Conservation (phyloP, 2,888 invertebrate genomes). For the Cyclophora albipunctata region DNA sequence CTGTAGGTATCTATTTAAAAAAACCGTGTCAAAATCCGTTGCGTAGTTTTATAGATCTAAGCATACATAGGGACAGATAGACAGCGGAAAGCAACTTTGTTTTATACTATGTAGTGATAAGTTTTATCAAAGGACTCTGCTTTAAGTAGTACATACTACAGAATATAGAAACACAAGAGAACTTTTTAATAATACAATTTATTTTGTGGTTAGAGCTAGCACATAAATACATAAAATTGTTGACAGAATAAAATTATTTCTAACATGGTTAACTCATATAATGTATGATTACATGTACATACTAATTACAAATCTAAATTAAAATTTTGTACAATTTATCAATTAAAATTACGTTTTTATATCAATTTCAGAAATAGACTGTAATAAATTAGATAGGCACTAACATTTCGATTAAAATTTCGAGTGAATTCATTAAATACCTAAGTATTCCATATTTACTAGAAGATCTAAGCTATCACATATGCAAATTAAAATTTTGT, state of each 20-base stretch:
- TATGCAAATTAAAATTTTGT: constrained; percentile 53
- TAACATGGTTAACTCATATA: constrained; percentile 61
- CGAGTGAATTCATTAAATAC: constrained; percentile 38
- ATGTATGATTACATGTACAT: constrained; percentile 49
- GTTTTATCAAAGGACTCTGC: no score
- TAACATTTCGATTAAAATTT: constrained; percentile 43
- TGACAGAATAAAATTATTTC: constrained; percentile 49
- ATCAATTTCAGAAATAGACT: constrained; percentile 27
- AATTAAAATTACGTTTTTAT: constrained; percentile 29
- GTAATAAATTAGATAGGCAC: constrained; percentile 47
- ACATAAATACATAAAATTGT: constrained; percentile 57
- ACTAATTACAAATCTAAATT: constrained; percentile 38
- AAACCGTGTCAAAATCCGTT: no score
- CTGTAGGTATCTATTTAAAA: no score
- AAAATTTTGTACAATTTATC: constrained; percentile 62
- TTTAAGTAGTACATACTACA: no score
- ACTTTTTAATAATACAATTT: constrained; percentile 58
- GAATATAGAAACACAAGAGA: constrained; percentile 9
- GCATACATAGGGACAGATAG: no score
- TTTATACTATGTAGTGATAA: no score
- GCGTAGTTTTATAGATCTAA: no score
- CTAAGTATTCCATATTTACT: constrained; percentile 37
- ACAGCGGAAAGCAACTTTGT: no score
- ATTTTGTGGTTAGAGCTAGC: constrained; percentile 66
- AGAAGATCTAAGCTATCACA: constrained; percentile 71